Percentiles rank a stretch among this genome's conserved stretches.
These are phyloP conservation scores for Heliconius sara DNA, from an alignment of 2,888 invertebrate species.

Conservation along the genomic window DNA sequence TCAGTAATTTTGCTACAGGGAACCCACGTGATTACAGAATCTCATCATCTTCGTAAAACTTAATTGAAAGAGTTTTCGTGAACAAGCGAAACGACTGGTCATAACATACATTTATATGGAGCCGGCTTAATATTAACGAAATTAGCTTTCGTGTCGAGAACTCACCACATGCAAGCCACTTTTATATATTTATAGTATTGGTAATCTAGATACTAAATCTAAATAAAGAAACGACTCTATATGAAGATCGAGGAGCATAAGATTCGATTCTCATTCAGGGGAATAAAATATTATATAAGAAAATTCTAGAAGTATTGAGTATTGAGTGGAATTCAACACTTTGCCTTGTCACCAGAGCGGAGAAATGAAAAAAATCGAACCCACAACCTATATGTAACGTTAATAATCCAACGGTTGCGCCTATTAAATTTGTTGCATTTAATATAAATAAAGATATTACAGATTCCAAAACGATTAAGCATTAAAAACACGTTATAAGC, in stretches of 20 bases:
- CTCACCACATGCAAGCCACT: neutral
- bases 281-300: too few relatives aligned
- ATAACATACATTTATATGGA: constrained; percentile 13
- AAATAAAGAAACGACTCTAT: too few relatives aligned
- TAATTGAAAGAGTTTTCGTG: constrained; percentile 7
- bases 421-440: neutral
- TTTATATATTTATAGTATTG: neutral
- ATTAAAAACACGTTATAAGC: neutral
- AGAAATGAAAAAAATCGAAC: neutral
- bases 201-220: too few relatives aligned
- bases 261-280: too few relatives aligned
- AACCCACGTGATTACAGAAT: neutral
- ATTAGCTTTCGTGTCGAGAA: neutral
- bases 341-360: too few relatives aligned
- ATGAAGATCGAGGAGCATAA: too few relatives aligned
- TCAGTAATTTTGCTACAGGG: neutral
- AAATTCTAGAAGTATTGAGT: neutral
- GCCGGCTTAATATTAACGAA: constrained; percentile 14
- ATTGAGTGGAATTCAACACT: neutral
- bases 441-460: neutral
- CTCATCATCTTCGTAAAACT: constrained; percentile 12
- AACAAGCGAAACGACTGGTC: constrained; percentile 17
- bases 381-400: neutral
- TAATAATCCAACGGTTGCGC: neutral
- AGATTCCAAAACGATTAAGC: neutral